Evolutionary conservation across 2,113 vertebrate genomes (phyloP), one percentile per base, ranked within the genome.

Genomic region (Aldabrachelys gigantea): DNA sequence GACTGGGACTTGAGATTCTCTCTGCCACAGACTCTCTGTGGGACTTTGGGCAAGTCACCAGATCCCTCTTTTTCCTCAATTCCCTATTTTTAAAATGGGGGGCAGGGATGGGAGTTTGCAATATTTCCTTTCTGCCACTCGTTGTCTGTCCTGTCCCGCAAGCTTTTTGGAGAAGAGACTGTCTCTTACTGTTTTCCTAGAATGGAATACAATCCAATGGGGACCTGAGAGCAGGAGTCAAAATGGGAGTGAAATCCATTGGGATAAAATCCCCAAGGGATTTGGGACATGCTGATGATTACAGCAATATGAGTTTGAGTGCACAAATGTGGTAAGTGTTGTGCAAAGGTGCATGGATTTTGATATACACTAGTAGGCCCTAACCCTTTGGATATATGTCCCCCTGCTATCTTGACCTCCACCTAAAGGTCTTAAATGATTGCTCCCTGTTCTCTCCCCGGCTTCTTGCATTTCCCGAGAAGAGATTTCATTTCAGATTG

Each of bases 401-500:
- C 35, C 19, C 21, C 65, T 38, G 16, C n/a, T n/a, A 38, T 38
- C 65, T 72, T 35, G n/a, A 21, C n/a, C 19, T 72, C 65, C 19
- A 72, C 19, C 35, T n/a, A 72, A 72, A 72, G 0, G 12, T 35
- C 91, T 87, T 56, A 52, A 4, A 76, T 87, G 62, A 1, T 85
- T 54, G 41, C 92, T 88, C 82, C 86, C 78, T 80, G 80, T 53
- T 0, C 83, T 19, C n/a, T 50, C 76, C 57, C 53, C 44, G 69
- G 47, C 95, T 65, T 16, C 0, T 4, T 10, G 53, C 54, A 1
- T 88, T 95, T 82, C 85, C 91, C 57, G 57, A 87, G 22, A 85
- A 81, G 79, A 95, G 96, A 96, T 97, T 85, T 89, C 96, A 96
- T 96, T 96, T 95, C 90, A 97, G 95, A 96, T 95, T 93, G 47